Percentiles rank a stretch among this genome's conserved stretches.
Evolutionary conservation across 1,140 invertebrate species (phyloP).

Genomic region (Drosophila parabipectinata): DNA sequence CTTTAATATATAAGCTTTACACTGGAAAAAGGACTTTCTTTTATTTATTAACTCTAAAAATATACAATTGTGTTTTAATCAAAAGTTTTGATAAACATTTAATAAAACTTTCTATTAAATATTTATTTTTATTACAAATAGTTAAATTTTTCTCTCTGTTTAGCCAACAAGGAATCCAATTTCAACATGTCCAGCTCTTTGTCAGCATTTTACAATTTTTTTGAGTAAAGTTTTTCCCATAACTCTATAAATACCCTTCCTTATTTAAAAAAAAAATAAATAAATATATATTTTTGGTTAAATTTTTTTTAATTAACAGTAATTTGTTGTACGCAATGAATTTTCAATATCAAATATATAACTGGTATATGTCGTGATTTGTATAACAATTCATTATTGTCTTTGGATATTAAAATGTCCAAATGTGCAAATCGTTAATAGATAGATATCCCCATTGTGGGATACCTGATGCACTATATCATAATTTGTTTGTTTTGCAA

Average conservation of each 20-base stretch:
- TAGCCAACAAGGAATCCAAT: not conserved
- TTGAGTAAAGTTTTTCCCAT: too few species aligned
- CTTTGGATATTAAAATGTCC: not conserved
- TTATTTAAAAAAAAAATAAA: too few species aligned
- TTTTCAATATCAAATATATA: not conserved
- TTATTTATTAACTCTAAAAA: not conserved
- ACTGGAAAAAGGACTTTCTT: not conserved
- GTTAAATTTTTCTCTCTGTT: not conserved
- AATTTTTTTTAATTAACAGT: too few species aligned
- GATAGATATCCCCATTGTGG: too few species aligned
- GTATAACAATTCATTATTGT: not conserved
- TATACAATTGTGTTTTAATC: not conserved
- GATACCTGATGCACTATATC: not conserved
- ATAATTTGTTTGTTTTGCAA: not conserved
- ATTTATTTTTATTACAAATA: not conserved
- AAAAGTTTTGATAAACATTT: not conserved
- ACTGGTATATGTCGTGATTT: not conserved
- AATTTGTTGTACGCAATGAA: too few species aligned
- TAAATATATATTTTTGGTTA: not conserved
- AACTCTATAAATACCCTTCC: too few species aligned
- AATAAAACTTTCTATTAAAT: not conserved
- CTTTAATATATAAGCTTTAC: not conserved
- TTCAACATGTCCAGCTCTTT: not conserved
- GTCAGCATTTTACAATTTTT: not conserved
- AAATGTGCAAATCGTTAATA: not conserved